These are phyloP conservation scores for Gymnocephalus cernua DNA, from an alignment of 2,113 vertebrate species.

Conservation along the genomic window DNA sequence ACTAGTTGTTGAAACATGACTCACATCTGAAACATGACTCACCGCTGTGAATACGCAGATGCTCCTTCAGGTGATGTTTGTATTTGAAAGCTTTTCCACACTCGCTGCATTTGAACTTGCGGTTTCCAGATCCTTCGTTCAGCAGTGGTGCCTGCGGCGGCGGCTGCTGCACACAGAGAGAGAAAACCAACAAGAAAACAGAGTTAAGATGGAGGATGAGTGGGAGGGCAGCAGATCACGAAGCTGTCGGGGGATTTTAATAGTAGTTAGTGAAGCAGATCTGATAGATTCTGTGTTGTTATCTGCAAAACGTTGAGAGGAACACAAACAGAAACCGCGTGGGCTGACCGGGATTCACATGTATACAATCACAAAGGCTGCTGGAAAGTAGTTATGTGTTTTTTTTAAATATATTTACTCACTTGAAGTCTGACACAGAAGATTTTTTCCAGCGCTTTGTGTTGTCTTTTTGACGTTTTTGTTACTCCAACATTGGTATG, in stretches of 20 bases:
- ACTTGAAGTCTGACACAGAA: too few relatives aligned
- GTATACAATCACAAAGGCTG: too few relatives aligned
- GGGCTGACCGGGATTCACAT: slow-evolving; percentile 39
- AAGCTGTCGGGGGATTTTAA: too few relatives aligned
- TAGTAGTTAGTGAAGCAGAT: slow-evolving; percentile 29
- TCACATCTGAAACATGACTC: slow-evolving; percentile 87
- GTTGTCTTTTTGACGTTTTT: too few relatives aligned
- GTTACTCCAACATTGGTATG: too few relatives aligned
- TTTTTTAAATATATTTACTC: too few relatives aligned
- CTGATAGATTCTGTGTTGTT: slow-evolving; percentile 37
- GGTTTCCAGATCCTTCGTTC: slow-evolving; percentile 93
- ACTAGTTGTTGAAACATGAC: too few relatives aligned
- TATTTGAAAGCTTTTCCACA: slow-evolving; percentile 99
- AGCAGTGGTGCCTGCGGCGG: slow-evolving; percentile 87
- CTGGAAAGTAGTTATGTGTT: too few relatives aligned
- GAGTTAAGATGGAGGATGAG: slow-evolving; percentile 42
- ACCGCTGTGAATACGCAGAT: slow-evolving; percentile 99
- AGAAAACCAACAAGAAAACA: slow-evolving; percentile 20
- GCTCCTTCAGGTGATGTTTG: slow-evolving; percentile 98
- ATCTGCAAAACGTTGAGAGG: too few relatives aligned
- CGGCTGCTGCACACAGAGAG: slow-evolving; percentile 72
- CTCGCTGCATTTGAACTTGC: slow-evolving; percentile 98
- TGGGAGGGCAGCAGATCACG: slow-evolving; percentile 34
- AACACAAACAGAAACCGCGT: slow-evolving; percentile 60
- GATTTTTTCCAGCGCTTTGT: too few relatives aligned